Percentiles rank a stretch among this genome's conserved stretches.
These are phyloP conservation scores for Leucoraja erinaceus DNA, from an alignment of 2,113 vertebrate genomes.

Conservation along the genomic window DNA sequence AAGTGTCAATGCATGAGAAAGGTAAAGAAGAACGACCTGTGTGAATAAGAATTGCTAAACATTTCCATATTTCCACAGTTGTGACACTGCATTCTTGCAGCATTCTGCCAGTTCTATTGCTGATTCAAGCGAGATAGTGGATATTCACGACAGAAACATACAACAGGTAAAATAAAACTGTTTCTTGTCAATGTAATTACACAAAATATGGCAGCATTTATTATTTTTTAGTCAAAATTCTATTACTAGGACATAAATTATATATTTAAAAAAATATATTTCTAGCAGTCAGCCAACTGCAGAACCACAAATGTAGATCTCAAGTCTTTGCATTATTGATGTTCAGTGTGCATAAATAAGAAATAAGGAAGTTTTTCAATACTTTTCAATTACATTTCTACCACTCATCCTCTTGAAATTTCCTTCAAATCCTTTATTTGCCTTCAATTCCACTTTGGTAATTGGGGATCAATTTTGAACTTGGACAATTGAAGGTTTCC, in stretches of 20 bases:
- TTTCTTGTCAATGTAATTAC: neutral
- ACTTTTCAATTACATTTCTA: neutral
- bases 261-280: neutral
- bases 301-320: neutral
- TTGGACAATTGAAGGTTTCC: neutral
- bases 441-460: neutral
- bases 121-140: neutral
- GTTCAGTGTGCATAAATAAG: neutral
- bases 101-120: neutral
- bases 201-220: neutral
- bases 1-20: too few species aligned
- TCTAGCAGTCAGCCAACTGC: neutral
- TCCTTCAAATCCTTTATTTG: neutral
- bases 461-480: neutral
- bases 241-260: neutral
- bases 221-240: neutral
- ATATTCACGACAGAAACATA: neutral
- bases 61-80: slow-evolving; percentile 18
- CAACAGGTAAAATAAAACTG: neutral
- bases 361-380: neutral
- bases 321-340: neutral
- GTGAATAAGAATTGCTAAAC: neutral
- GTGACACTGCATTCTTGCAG: neutral
- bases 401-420: neutral
- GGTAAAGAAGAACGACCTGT: neutral